phyloP scores from a whole-genome alignment of 2,888 invertebrate species.

The Eupeodes luniger region DNA sequence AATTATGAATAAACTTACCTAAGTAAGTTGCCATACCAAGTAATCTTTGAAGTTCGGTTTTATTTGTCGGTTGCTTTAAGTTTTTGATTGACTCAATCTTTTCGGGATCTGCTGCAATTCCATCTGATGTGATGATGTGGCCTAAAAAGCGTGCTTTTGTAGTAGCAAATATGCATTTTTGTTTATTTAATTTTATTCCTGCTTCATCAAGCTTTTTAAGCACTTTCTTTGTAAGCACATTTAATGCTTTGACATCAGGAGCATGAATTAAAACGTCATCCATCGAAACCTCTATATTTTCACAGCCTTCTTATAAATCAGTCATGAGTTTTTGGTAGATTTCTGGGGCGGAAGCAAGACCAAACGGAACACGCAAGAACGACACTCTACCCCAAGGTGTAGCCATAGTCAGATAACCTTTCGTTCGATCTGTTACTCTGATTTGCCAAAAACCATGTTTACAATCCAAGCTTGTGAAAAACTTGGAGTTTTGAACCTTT shows the following conservation, averaged over 20 bases:
- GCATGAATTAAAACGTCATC: slow-evolving; percentile 78
- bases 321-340: slow-evolving; percentile 72
- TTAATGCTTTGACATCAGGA: slow-evolving; percentile 34
- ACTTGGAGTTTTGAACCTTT: slow-evolving; percentile 47
- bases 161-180: slow-evolving; percentile 39
- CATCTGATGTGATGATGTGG: slow-evolving; percentile 45
- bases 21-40: slow-evolving; percentile 51
- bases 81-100: slow-evolving; percentile 33
- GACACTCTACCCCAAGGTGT: slow-evolving; percentile 67
- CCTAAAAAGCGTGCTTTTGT: slow-evolving; percentile 40
- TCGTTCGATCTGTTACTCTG: slow-evolving; percentile 51
- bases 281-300: slow-evolving; percentile 58
- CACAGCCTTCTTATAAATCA: slow-evolving; percentile 52
- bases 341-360: slow-evolving; percentile 61
- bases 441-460: slow-evolving; percentile 72
- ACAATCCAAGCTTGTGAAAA: slow-evolving; percentile 62
- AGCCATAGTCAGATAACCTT: slow-evolving; percentile 64
- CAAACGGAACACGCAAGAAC: slow-evolving; percentile 45
- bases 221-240: slow-evolving; percentile 9
- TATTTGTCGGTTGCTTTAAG: slow-evolving; percentile 30
- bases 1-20: slow-evolving; percentile 52
- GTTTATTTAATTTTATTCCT: slow-evolving; percentile 36
- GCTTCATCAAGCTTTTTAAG: slow-evolving; percentile 30
- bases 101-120: slow-evolving; percentile 38
- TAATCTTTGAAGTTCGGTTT: slow-evolving; percentile 44